These are phyloP conservation scores for Sanderia malayensis DNA, from an alignment of 30 jellyfish, hydroid and myxozoan species.

Conservation along the genomic window DNA sequence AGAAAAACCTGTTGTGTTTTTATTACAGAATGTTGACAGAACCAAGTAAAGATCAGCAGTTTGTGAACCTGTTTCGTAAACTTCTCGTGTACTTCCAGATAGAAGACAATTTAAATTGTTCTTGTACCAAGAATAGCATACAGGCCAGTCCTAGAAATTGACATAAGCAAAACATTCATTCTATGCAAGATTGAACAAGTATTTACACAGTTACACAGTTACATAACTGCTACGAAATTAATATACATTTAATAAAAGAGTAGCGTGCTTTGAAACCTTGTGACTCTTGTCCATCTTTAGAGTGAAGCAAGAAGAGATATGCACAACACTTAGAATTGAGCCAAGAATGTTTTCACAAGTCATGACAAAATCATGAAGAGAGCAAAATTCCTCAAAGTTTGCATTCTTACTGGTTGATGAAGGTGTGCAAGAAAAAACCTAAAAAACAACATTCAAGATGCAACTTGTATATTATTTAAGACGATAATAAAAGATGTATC, in stretches of 20 bases:
- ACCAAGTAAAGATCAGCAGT: slow-evolving; percentile 76
- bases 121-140: slow-evolving; percentile 58
- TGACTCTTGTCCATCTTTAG: slow-evolving; percentile 61
- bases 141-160: slow-evolving; percentile 99
- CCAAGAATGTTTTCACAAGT: slow-evolving; percentile 77
- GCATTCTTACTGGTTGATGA: slow-evolving; percentile 39
- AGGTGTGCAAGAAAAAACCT: slow-evolving; percentile 95
- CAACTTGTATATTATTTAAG: no score
- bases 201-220: no score
- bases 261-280: slow-evolving; percentile 21
- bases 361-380: slow-evolving; percentile 83
- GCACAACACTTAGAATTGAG: slow-evolving; percentile 49
- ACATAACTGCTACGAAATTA: no score
- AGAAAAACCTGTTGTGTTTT: neutral
- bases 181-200: no score
- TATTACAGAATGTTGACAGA: slow-evolving; percentile 27
- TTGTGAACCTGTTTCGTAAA: slow-evolving; percentile 94
- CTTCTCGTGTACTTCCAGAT: slow-evolving; percentile 89
- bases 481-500: neutral
- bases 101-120: slow-evolving; percentile 42
- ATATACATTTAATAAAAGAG: no score
- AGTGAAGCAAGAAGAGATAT: slow-evolving; percentile 85
- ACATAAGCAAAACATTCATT: no score
- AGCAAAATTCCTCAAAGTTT: slow-evolving; percentile 85
- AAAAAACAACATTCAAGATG: no score